Conservation (phyloP, 2,797 vertebrate genomes). For the Microctenopoma lineatum region DNA sequence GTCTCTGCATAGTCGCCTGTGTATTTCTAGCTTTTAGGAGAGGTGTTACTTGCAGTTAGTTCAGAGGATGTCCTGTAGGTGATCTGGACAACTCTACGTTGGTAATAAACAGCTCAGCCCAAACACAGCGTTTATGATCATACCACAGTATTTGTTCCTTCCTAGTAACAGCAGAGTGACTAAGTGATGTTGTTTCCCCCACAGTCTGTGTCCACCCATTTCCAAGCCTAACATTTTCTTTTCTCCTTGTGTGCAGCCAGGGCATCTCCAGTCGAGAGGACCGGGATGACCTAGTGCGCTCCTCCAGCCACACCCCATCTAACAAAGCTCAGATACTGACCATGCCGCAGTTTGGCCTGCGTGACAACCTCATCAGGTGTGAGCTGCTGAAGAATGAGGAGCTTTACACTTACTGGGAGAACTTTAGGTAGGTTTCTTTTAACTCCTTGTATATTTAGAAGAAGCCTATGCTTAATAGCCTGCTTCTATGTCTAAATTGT, state of each 20-base stretch:
- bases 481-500: not conserved
- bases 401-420: slow-evolving; percentile 88
- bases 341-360: slow-evolving; percentile 88
- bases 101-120: not conserved
- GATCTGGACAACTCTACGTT: not conserved
- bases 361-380: slow-evolving; percentile 92
- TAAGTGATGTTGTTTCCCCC: too few relatives aligned
- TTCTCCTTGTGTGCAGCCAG: slow-evolving; percentile 75
- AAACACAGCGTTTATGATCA: not conserved
- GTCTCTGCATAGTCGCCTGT: slow-evolving; percentile 9
- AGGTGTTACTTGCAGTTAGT: not conserved
- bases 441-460: not conserved
- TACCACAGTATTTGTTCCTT: not conserved
- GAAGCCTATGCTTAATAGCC: not conserved
- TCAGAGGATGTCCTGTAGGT: not conserved
- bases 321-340: slow-evolving; percentile 88
- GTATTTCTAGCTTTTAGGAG: slow-evolving; percentile 23
- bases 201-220: not conserved
- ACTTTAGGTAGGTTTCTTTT: slow-evolving; percentile 85
- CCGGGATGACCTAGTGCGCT: slow-evolving; percentile 85
- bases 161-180: slow-evolving; percentile 22
- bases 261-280: slow-evolving; percentile 80
- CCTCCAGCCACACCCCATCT: slow-evolving; percentile 82
- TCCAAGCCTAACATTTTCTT: slow-evolving; percentile 4
- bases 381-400: slow-evolving; percentile 90